A percentile compares a stretch with the other conserved stretches of the same genome.
Conservation (phyloP, 2,797 vertebrate genomes). For the Alauda arvensis region DNA sequence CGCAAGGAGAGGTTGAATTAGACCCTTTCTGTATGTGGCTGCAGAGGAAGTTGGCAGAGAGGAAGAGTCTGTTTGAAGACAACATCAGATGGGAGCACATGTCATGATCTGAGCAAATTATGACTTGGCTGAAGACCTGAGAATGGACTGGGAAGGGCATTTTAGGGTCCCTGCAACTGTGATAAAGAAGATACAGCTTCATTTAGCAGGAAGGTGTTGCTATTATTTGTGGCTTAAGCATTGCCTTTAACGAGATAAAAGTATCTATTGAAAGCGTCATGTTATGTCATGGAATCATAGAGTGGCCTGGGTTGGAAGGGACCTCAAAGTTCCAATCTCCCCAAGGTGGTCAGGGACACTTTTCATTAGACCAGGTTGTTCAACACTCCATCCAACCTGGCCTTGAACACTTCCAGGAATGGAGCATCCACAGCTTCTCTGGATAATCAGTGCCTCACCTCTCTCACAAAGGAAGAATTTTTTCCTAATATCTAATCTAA, state of each 20-base stretch:
- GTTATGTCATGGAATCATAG: neutral
- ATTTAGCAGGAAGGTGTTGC: neutral
- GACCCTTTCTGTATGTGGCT: neutral
- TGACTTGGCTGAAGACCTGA: neutral
- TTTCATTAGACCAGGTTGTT: neutral
- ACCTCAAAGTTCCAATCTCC: neutral
- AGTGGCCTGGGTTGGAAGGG: neutral
- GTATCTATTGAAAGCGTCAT: neutral
- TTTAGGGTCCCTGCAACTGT: neutral
- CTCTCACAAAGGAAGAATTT: neutral
- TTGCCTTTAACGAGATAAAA: neutral
- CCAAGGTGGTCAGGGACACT: too few species aligned
- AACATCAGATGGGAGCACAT: fast-evolving
- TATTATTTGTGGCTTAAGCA: neutral
- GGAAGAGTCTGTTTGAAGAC: neutral
- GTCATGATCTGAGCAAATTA: neutral
- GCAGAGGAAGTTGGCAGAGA: neutral
- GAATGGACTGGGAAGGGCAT: neutral
- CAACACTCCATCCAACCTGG: neutral
- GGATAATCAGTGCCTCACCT: neutral
- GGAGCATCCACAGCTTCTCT: too few species aligned
- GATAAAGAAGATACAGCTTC: neutral
- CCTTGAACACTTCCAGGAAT: neutral
- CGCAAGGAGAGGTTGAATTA: neutral
- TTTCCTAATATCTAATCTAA: neutral